A percentile compares a stretch with the other conserved stretches of the same genome.
Evolutionary conservation across 1,140 invertebrate genomes (phyloP).

Genomic region (Cotesia typhae): DNA sequence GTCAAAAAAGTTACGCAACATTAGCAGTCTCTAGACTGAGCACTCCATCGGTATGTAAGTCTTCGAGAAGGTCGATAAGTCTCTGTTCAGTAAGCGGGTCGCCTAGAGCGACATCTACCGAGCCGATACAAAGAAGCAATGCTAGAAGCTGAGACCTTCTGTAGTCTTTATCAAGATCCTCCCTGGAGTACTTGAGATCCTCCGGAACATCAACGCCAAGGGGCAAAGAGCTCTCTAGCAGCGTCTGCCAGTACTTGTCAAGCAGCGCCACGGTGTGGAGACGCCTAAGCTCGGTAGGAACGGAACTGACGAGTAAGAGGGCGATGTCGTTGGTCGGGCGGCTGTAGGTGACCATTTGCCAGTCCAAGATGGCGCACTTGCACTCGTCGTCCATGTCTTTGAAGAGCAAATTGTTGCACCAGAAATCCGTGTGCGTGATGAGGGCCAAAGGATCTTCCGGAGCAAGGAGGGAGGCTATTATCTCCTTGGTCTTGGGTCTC

Average conservation of each 20-base stretch:
- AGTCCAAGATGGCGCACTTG: slow-evolving; percentile 77
- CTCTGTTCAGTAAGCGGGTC: slow-evolving; percentile 76
- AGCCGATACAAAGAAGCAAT: slow-evolving; percentile 79
- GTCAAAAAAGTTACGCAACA: not conserved
- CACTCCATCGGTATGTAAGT: slow-evolving; percentile 70
- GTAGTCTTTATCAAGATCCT: slow-evolving; percentile 72
- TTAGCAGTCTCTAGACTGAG: slow-evolving; percentile 49
- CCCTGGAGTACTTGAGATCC: slow-evolving; percentile 67
- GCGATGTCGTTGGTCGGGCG: slow-evolving; percentile 81
- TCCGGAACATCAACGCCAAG: slow-evolving; percentile 71
- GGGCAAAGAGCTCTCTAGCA: slow-evolving; percentile 67
- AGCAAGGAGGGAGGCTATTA: slow-evolving; percentile 72
- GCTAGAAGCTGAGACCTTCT: slow-evolving; percentile 77
- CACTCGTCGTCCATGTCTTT: slow-evolving; percentile 64
- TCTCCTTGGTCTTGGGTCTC: slow-evolving; percentile 69
- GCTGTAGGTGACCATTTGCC: slow-evolving; percentile 85
- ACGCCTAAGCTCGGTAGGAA: slow-evolving; percentile 75
- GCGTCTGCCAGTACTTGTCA: slow-evolving; percentile 74
- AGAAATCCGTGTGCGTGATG: slow-evolving; percentile 83
- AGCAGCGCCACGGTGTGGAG: slow-evolving; percentile 70
- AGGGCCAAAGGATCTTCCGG: slow-evolving; percentile 75
- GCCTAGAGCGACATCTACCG: slow-evolving; percentile 78
- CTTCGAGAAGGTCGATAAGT: slow-evolving; percentile 70
- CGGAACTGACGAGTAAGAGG: slow-evolving; percentile 78
- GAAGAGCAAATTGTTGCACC: slow-evolving; percentile 84